Percentiles rank a stretch among this genome's conserved stretches.
These are phyloP conservation scores for Hypomecis atomaria DNA, from an alignment of 2,888 invertebrate genomes.

Conservation along the genomic window DNA sequence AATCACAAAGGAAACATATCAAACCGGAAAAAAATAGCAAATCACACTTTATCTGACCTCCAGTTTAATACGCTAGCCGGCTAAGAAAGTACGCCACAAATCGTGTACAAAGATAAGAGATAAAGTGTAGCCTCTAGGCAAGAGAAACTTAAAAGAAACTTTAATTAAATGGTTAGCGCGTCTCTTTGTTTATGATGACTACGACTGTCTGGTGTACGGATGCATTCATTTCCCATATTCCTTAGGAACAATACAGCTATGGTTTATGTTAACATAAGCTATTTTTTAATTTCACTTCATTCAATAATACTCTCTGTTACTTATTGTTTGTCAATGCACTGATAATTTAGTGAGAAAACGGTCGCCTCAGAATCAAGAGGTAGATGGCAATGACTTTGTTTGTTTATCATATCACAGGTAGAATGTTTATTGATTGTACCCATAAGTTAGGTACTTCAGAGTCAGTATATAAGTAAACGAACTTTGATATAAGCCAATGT, in stretches of 20 bases:
- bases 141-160: constrained; percentile 41
- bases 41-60: constrained; percentile 6
- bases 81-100: constrained; percentile 25
- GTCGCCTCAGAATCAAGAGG: no score
- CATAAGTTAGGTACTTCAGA: no score
- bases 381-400: no score
- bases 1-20: not conserved
- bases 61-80: constrained; percentile 16
- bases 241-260: constrained; percentile 4
- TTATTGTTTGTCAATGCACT: no score
- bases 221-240: constrained; percentile 28
- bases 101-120: constrained; percentile 37
- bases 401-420: no score
- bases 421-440: no score
- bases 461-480: no score
- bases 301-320: no score
- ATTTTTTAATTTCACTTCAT: no score
- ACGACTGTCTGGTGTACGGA: constrained; percentile 21
- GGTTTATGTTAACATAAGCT: not conserved
- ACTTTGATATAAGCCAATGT: no score
- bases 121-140: constrained; percentile 37
- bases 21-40: not conserved
- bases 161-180: constrained; percentile 43
- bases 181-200: constrained; percentile 38
- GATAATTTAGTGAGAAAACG: no score